Base-by-base conservation (phyloP, 2,113 vertebrate species). In the Calyptomena viridis region DNA sequence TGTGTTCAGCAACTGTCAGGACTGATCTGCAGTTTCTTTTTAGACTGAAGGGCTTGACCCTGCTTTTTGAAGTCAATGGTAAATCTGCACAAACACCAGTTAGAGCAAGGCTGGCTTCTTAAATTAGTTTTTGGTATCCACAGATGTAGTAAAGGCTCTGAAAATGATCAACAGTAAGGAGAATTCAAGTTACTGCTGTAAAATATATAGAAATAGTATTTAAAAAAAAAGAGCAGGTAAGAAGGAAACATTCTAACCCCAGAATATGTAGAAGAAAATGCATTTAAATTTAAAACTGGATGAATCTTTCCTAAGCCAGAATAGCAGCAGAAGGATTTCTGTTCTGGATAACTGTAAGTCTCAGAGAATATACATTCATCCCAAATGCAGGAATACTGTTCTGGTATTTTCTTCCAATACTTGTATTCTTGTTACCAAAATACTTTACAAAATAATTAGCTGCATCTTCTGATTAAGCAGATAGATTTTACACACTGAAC, bases 61-160 rank as follows among this genome's bases (percentile, higher is more conserved):
- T 87, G 87, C 87, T 93, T 91, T 93, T 81, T 87, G 62, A 91
- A 95, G 86, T 27, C 52, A 11, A 4, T 76, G 80, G 81, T 86
- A 37, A 80, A 78, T 81, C 68, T 74, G 71, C 66, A 40, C 35
- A 56, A 73, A 44, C 14, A 19, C 91, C 67, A 76, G 47, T 53
- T 19, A 42, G 75, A 81, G 86, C 69, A 63, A 49, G 76, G 64
- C 46, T 71, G 89, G 63, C 18, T 67, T 52, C 86, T 75, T 90
- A 55, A 89, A 63, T 81, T 86, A 64, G 21, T 14, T 74, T 73
- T 52, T 83, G 71, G 75, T 83, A 67, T 81, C 75, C 39, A 40
- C 11, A 35, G 46, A 62, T 33, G 7, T 52, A 52, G 55, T 50
- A 42, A 77, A 47, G 59, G 73, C 76, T 94, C 71, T 78, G 63